Base-by-base conservation (phyloP, 2,888 invertebrate genomes). In the Sarcophaga variegata region DNA sequence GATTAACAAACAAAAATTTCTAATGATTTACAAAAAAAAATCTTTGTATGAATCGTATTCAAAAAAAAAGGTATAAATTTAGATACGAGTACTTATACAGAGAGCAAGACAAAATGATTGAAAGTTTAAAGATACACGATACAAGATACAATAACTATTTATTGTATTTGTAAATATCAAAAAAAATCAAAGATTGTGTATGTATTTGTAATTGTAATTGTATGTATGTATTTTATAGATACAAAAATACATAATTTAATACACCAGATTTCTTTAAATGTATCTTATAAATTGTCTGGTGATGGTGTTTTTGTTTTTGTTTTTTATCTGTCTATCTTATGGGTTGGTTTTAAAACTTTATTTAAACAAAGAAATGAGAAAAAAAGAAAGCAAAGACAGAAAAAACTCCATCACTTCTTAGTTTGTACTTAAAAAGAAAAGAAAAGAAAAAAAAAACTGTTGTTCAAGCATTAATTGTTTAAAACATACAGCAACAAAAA, bases 401-500 rank as follows among this genome's bases (percentile, higher is more conserved):
- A 45, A 76, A 71, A 66, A 66, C 62, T 74, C 71, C 66, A 80
- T 60, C 60, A 80, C 60, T 81, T 76, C 67, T 78, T 59, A 60
- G 77, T 77, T 66, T 84, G 84, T 84, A 80, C 76, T 80, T 81
- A 76, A 76, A 85, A 45, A 10, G 10, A 37, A 37, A 37, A 2
- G 8, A 37, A 37, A 37, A 37, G 1, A 76, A 37, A 49, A 49
- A 76, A 64, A 76, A 49, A 60, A 70, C n/a, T 74, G 4, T 4
- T 54, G 60, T 62, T 83, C 45, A 83, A 67, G 72, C 83, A 80
- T 81, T 81, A 85, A 85, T 85, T 85, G 80, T 81, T 84, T 76
- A 76, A 54, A 84, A 62, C 47, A 47, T 37, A 37, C 37, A 10
- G 0, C 1, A 37, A 37, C 37, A 10, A 37, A 10, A 37, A 37